Base-by-base conservation (phyloP, 2,888 invertebrate genomes). In the Syritta pipiens region DNA sequence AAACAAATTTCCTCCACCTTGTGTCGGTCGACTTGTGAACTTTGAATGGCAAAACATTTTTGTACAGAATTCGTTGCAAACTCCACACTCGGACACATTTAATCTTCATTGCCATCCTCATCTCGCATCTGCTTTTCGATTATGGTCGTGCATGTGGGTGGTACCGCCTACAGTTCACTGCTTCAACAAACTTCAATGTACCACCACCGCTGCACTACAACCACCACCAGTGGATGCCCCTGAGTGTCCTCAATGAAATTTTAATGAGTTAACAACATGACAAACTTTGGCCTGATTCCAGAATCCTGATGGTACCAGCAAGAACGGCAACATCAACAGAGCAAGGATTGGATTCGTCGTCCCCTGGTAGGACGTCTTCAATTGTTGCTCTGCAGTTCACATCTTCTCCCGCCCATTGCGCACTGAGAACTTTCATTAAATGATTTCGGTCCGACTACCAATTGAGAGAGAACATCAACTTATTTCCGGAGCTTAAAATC, bases 231-330 rank as follows among this genome's bases (percentile, higher is more conserved):
- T 17, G n/a, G 7, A 24, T 28, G 35, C 22, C 60, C 51, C 49
- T 20, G 24, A 65, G 65, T 53, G 51, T 46, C 65, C 60, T 59
- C 71, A 65, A 71, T 77, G 71, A 71, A 77, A 77, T 59, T 65
- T 71, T 77, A 77, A 77, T 77, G 77, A 77, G 77, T 46, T 77
- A 77, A 71, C 71, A 77, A 71, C 71, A 77, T 77, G 77, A 71
- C 77, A 71, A 77, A 77, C 77, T 71, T 77, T 71, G 48, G 65
- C 71, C 7, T 30, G 53, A 35, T 77, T 57, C 37, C 49, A 65
- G 35, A 71, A 42, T 65, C 69, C 46, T 60, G 26, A 35, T 71
- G 59, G 53, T 55, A 65, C 71, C 63, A 46, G 44, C 63, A 65
- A 40, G 20, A 71, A 71, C 76, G 65, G 59, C 77, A 77, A 53